These are phyloP conservation scores for Uropsilus gracilis DNA, from an alignment of 2,113 vertebrate species.

Conservation along the genomic window DNA sequence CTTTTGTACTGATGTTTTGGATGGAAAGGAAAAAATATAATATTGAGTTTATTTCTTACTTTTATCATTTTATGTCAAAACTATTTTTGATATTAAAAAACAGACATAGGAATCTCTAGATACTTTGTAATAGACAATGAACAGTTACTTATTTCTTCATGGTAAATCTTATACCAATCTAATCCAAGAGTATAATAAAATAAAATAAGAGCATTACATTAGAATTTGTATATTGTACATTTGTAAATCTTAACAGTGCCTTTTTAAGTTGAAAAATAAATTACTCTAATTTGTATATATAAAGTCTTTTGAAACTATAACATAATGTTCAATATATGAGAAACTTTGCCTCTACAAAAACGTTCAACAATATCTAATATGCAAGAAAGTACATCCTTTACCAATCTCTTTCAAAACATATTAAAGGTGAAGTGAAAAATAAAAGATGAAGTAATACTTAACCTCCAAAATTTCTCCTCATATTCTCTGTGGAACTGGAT, in stretches of 20 bases:
- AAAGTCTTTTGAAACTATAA: background rate
- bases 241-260: background rate
- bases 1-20: background rate
- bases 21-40: conserved; percentile 12
- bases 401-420: background rate
- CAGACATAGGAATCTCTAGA: background rate
- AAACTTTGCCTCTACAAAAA: background rate
- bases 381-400: background rate
- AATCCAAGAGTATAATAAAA: background rate
- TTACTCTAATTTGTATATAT: background rate
- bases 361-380: background rate
- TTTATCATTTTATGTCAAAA: conserved; percentile 2
- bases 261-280: background rate
- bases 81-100: background rate
- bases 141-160: background rate
- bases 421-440: background rate
- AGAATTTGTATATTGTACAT: background rate
- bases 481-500: background rate
- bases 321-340: background rate
- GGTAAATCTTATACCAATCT: background rate
- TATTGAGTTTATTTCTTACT: background rate
- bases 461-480: background rate
- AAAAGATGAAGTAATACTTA: background rate
- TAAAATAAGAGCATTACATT: background rate
- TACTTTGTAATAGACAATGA: background rate